A percentile compares a stretch with the other conserved stretches of the same genome.
Conservation (phyloP, 2,113 vertebrate genomes). For the Paratilapia polleni region DNA sequence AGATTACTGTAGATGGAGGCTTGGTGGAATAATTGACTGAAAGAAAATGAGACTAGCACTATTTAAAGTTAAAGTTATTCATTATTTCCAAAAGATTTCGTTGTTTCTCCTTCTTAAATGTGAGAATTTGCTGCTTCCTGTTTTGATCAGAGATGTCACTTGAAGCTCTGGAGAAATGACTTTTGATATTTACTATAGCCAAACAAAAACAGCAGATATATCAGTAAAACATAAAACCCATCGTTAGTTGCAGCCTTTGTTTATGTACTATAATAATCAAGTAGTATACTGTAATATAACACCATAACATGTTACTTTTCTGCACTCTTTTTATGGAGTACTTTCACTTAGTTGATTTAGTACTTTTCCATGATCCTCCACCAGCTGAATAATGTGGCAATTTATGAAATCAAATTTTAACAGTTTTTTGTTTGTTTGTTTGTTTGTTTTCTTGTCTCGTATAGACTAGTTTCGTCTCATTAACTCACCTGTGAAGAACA, state of each 20-base stretch:
- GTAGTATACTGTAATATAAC: neutral
- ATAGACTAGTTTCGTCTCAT: neutral
- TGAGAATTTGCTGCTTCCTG: neutral
- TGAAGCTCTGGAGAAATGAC: neutral
- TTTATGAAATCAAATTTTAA: neutral
- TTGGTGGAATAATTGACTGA: neutral
- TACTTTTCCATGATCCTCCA: neutral
- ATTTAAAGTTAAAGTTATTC: neutral
- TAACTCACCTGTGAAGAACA: constrained; percentile 59
- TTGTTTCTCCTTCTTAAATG: neutral
- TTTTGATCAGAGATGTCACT: neutral
- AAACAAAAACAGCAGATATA: neutral
- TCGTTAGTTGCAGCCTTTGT: neutral
- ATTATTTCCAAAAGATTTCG: neutral
- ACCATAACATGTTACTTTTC: neutral
- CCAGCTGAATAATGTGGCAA: neutral
- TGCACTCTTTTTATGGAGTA: neutral
- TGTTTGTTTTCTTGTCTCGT: neutral
- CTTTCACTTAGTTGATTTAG: neutral
- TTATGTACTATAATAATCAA: neutral
- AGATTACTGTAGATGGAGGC: neutral
- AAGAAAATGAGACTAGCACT: neutral
- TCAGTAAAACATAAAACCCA: too few species aligned
- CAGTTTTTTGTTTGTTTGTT: neutral
- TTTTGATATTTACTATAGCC: neutral